Base-by-base conservation (phyloP, 2,888 invertebrate species). In the Dyspetes luteomarginatus region DNA sequence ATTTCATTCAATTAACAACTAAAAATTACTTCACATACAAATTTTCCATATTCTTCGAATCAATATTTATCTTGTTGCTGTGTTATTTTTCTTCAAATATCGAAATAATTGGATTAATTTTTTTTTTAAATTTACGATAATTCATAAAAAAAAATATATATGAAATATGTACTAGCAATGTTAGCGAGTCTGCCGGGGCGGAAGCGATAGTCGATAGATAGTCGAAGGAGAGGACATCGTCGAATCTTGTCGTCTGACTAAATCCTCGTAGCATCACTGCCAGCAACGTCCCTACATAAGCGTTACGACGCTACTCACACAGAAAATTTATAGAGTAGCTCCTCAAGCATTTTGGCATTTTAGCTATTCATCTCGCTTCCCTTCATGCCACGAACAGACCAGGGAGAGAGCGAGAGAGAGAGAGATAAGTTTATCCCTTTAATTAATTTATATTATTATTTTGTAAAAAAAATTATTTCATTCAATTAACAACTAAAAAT, bases 161-260 rank as follows among this genome's bases (percentile, higher is more conserved):
- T 4, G 9, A n/a, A 24, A 15, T 5, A 3, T 58, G 28, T 36
- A 41, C 36, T 22, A 15, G 17, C 36, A 30, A 52, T 60, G 50
- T 15, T 19, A 15, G 9, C 36, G 36, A 48, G 72, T 41, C 22
- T 41, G 9, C 24, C 28, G 17, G 43, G 28, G 26, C 24, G 52
- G 52, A 64, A 72, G 41, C 52, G 60, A 52, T 64, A 41, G 48
- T 24, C 30, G 36, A 28, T 17, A 48, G 43, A 60, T n/a, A 41
- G 30, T 22, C n/a, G 43, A 24, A n/a, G 62, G 41, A n/a, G n/a
- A 62, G 12, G n/a, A 62, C 62, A 43, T 62, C 62, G 60, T 41
- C 36, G 60, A 58, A 67, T 58, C 45, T 65, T 56, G 48, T 48
- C 48, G 9, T n/a, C n/a, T n/a, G 48, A 67, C 50, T 75, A 58